A percentile compares a stretch with the other conserved stretches of the same genome.
These are phyloP conservation scores for Watsonalla binaria DNA, from an alignment of 2,888 invertebrate species.

Conservation along the genomic window DNA sequence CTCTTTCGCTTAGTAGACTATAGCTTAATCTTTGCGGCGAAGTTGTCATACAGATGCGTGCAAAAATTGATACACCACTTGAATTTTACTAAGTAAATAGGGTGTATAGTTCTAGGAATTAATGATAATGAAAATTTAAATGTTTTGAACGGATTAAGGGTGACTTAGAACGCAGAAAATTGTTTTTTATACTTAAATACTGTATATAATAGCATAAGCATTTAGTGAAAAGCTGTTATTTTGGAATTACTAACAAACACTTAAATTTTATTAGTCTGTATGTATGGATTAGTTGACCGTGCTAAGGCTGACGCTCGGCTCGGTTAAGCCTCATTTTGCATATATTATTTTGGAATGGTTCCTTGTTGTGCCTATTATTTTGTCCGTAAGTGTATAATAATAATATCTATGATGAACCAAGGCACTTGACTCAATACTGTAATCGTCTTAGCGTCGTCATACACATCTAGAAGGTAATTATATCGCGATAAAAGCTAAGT, in stretches of 20 bases:
- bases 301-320: no score
- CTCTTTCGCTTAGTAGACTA: constrained; percentile 23
- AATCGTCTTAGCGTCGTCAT: constrained; percentile 26
- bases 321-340: no score
- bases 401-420: constrained; percentile 5
- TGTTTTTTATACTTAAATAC: not conserved
- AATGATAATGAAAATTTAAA: no score
- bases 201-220: not conserved
- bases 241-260: no score
- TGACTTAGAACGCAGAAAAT: no score
- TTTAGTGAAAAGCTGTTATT: not conserved
- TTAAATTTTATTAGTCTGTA: no score
- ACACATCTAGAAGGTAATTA: constrained; percentile 1
- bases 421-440: constrained; percentile 23
- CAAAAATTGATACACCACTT: constrained; percentile 6
- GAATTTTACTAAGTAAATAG: not conserved
- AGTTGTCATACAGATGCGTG: constrained; percentile 14
- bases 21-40: constrained; percentile 22
- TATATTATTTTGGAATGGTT: no score
- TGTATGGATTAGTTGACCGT: no score
- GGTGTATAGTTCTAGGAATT: no score
- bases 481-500: not conserved
- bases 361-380: not conserved
- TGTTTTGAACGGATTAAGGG: no score
- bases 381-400: constrained; percentile 21